phyloP scores from a whole-genome alignment of 2,797 vertebrate genomes.

The Premnoplex brunnescens region DNA sequence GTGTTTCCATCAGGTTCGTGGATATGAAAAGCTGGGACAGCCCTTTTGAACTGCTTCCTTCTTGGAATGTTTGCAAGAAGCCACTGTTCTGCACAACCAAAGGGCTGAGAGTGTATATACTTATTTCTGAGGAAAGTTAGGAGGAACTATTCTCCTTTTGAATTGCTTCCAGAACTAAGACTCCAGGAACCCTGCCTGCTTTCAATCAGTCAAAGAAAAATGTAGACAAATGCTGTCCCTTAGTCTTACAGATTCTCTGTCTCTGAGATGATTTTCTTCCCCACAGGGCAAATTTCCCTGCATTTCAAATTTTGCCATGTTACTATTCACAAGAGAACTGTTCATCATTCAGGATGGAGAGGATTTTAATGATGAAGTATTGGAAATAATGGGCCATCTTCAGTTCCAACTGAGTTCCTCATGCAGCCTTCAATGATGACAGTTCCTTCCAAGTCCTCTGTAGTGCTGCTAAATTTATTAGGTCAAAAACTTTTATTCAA shows the following conservation, averaged over 20 bases:
- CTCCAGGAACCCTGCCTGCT: neutral
- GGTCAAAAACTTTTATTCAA: neutral
- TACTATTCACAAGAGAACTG: neutral
- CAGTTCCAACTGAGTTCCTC: neutral
- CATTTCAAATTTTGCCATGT: neutral
- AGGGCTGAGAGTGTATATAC: neutral
- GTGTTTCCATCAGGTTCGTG: neutral
- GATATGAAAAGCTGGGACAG: neutral
- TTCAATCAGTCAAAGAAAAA: neutral
- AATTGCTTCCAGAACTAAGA: neutral
- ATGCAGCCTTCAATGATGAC: neutral
- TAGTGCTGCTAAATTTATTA: neutral
- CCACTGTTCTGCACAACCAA: neutral
- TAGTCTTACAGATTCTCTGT: neutral
- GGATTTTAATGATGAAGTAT: neutral
- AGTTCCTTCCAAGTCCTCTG: neutral
- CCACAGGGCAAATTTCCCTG: neutral
- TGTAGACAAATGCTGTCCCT: neutral
- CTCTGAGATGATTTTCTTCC: neutral
- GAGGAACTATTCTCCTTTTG: neutral
- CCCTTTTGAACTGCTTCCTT: neutral
- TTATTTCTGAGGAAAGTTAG: neutral
- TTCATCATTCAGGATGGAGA: neutral
- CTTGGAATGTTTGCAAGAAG: neutral
- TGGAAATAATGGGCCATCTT: neutral